Evolutionary conservation across 2,113 vertebrate genomes (phyloP).

Genomic region (Falco punctatus): DNA sequence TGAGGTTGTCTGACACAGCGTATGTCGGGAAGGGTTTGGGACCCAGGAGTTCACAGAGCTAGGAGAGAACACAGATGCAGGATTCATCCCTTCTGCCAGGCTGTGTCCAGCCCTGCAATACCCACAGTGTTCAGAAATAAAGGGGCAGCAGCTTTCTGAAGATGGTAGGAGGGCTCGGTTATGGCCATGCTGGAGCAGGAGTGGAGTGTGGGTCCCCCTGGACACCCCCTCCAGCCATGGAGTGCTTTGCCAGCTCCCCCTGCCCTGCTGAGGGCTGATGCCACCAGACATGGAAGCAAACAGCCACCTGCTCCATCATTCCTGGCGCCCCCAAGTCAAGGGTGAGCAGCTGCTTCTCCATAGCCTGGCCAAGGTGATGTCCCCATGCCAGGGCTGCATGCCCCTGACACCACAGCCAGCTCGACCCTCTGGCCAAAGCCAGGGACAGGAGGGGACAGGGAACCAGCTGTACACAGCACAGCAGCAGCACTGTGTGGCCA

Average conservation of each 20-base stretch:
- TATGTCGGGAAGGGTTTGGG: not conserved
- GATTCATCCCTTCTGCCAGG: no score
- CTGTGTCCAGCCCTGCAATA: not conserved
- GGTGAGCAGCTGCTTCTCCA: not conserved
- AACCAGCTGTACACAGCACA: fast-evolving
- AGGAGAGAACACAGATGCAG: fast-evolving
- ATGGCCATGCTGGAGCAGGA: not conserved
- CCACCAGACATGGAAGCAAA: fast-evolving
- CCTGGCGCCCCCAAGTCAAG: fast-evolving
- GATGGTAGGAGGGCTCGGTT: not conserved
- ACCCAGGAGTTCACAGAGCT: not conserved
- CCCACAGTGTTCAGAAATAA: not conserved
- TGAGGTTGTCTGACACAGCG: fast-evolving
- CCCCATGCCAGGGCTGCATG: no score
- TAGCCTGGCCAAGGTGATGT: fast-evolving
- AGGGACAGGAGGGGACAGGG: not conserved
- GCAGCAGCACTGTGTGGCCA: not conserved
- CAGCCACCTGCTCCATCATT: fast-evolving
- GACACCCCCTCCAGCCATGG: not conserved
- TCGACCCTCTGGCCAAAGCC: fast-evolving
- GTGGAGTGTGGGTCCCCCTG: not conserved
- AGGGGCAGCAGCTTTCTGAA: not conserved
- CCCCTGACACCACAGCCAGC: not conserved
- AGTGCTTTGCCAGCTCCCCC: not conserved
- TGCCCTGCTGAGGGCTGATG: not conserved